Evolutionary conservation across 2,113 vertebrate genomes (phyloP), one percentile per base, ranked within the genome.

Genomic region (Gavia stellata): DNA sequence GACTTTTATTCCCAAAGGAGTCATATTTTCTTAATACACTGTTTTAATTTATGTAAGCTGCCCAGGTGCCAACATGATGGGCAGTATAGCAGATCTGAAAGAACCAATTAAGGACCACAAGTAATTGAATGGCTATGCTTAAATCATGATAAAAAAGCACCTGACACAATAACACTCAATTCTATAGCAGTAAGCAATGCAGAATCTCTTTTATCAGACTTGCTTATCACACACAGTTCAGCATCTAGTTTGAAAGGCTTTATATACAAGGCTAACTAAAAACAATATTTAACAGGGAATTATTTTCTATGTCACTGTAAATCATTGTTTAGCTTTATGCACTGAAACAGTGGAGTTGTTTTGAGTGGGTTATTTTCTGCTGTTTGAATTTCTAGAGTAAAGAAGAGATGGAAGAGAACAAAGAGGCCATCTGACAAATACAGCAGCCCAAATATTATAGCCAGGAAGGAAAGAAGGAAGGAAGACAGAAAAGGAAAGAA

Each of bases 291-390:
- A 96, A 95, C 80, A 91, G 81, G 95, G 68, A 94, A 77, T 94
- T 95, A 94, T 96, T 94, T 96, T 96, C 86, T 88, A 15, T 90
- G 93, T 92, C 88, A 96, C 81, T 77, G 45, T 95, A 97, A 97
- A 97, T 97, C 91, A 90, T 26, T 92, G 90, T 93, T 97, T 90
- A 94, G 72, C 28, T 91, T 81, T 82, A 95, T 71, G 59, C 92
- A 89, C 63, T 81, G 78, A 94, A 96, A 96, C 3, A 7, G 65
- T 45, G 58, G 73, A 86, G 74, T 87, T 92, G 78, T 84, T 97
- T 71, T 88, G 86, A 83, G 71, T 62, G 8, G 1, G 61, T 86
- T 92, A 88, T 94, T 96, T 90, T 89, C 86, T 81, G 45, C 73
- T 91, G 61, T 80, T 85, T 92, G 81, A 66, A 90, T 93, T 92